Evolutionary conservation across 2,113 vertebrate species (phyloP), one percentile per base, ranked within the genome.

Genomic region (Pomatorhinus ruficollis): DNA sequence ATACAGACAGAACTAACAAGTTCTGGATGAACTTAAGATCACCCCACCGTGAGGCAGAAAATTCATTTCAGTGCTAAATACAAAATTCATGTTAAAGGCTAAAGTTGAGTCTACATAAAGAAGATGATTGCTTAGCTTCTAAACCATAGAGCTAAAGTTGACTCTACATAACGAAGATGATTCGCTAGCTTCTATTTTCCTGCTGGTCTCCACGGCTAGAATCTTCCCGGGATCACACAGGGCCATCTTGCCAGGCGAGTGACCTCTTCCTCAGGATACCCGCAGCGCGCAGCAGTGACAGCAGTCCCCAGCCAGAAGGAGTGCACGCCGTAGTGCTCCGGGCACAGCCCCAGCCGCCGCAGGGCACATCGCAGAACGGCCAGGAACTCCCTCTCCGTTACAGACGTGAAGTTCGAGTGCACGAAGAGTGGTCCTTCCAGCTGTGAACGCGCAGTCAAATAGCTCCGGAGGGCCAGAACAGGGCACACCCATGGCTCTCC

Each of bases 251-350:
- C 78, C 68, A 97, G 72, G 50, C 69, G 52, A 49, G 56, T 74
- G 53, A 97, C 4, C 0, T 88, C 49, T 17, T 90, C 84, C 7
- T 7, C 1, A 0, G 84, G 23, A 9, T 18, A 92, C 0, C 72
- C 56, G 0, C 15, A 93, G 63, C 37, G 25, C 0, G 28, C 75
- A 17, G 89, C 78, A 0, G 92, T 93, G 30, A 95, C 2, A 2
- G 91, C 61, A 2, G 95, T 78, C 0, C 96, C 95, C 68, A 96
- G 12, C 92, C 97, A 93, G 87, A 97, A 97, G 42, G 96, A 97
- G 12, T 94, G 75, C 13, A 68, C 59, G 0, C 92, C 63, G 4
- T 90, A 97, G 6, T 72, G 60, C 68, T 94, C 66, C 0, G 81
- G 80, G 11, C 30, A 14, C 45, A 94, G 78, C 8, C 93, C 95